A percentile compares a stretch with the other conserved stretches of the same genome.
These are phyloP conservation scores for Pteromalus puparum DNA, from an alignment of 1,140 invertebrate genomes.

Conservation along the genomic window DNA sequence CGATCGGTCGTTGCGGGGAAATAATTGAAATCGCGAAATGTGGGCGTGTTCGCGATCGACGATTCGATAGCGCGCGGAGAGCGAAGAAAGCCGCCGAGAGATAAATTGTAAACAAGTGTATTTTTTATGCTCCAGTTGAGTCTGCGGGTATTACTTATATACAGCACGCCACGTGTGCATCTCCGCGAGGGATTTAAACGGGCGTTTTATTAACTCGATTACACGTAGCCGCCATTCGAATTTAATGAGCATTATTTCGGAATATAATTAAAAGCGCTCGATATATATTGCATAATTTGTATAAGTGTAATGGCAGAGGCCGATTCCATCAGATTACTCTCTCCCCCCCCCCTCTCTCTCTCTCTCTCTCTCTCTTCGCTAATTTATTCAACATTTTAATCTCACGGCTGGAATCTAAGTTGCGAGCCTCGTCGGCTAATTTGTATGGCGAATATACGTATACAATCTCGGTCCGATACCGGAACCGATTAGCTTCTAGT, in stretches of 20 bases:
- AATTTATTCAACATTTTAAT: constrained; percentile 13
- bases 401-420: not conserved
- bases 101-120: constrained; percentile 33
- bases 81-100: not conserved
- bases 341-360: too few relatives aligned
- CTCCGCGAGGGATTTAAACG: not conserved
- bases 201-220: constrained; percentile 15
- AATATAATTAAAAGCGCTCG: constrained; percentile 8
- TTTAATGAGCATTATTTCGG: not conserved
- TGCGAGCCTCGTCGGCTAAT: not conserved
- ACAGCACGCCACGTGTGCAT: too few relatives aligned
- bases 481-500: constrained; percentile 18
- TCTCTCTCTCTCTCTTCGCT: too few relatives aligned
- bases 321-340: not conserved
- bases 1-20: too few relatives aligned
- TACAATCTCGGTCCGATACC: not conserved
- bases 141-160: too few relatives aligned
- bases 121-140: not conserved
- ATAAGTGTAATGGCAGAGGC: not conserved
- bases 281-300: not conserved
- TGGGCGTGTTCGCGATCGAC: not conserved
- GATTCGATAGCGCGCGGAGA: not conserved
- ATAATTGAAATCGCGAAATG: constrained; percentile 16
- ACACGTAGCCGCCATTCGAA: not conserved
- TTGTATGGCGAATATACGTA: not conserved